phyloP scores from a whole-genome alignment of 92 coral and sea anemone species.

The Palythoa grandis region DNA sequence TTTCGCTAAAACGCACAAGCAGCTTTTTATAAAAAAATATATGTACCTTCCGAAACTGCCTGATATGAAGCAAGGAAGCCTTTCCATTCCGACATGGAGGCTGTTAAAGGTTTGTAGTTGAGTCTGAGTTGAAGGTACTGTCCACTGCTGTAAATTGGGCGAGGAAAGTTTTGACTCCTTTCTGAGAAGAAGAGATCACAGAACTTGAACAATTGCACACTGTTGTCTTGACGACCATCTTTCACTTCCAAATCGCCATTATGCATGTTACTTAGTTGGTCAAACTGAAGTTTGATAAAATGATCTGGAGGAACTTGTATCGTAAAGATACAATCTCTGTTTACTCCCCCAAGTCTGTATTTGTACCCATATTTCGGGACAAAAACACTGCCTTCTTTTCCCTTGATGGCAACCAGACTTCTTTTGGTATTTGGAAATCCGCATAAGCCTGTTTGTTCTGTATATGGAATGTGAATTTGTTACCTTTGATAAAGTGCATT shows the following conservation, averaged over 20 bases:
- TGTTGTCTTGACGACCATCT: slow-evolving; percentile 13
- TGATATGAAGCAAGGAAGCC: background rate
- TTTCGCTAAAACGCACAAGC: background rate
- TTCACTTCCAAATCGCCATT: slow-evolving; percentile 24
- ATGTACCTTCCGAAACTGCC: slow-evolving; percentile 28
- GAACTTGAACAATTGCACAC: slow-evolving; percentile 5
- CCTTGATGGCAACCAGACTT: background rate
- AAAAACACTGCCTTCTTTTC: slow-evolving; percentile 37
- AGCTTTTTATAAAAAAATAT: background rate
- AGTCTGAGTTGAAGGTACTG: slow-evolving; percentile 13
- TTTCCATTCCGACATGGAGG: background rate
- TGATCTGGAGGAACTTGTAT: slow-evolving; percentile 12
- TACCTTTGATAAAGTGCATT: background rate
- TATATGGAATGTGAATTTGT: background rate
- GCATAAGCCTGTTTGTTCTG: slow-evolving; percentile 24
- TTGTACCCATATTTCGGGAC: background rate
- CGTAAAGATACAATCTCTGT: slow-evolving; percentile 14
- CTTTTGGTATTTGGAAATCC: background rate
- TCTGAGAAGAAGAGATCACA: background rate
- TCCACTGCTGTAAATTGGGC: slow-evolving; percentile 29
- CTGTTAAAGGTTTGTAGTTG: background rate
- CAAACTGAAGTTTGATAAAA: slow-evolving; percentile 13
- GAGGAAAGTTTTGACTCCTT: background rate
- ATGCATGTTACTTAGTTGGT: background rate
- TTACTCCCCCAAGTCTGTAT: background rate